Conservation (phyloP, 2,888 invertebrate species). For the Steinernema carpocapsae region DNA sequence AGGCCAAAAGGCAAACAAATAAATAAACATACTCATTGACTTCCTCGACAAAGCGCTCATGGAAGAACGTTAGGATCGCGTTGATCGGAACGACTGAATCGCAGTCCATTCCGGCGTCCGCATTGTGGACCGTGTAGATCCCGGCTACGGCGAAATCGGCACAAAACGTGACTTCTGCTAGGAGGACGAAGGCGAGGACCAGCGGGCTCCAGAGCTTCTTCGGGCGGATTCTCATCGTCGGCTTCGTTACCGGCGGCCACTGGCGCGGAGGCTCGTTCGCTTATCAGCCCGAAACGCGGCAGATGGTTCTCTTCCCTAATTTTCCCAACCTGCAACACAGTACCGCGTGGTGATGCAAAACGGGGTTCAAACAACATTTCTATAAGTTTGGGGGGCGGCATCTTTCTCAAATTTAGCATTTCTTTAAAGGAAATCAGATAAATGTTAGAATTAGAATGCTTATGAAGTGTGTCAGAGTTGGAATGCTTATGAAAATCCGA, state of each 20-base stretch:
- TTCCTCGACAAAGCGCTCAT: constrained; percentile 15
- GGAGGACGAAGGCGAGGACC: not conserved
- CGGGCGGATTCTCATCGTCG: constrained; percentile 14
- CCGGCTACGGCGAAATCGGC: constrained; percentile 15
- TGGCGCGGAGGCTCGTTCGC: not conserved
- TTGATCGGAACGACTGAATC: constrained; percentile 13
- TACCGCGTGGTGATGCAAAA: constrained; percentile 1
- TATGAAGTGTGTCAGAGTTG: too few relatives aligned
- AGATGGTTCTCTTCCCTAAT: not conserved
- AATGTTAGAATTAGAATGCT: too few relatives aligned
- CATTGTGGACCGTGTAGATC: constrained; percentile 25
- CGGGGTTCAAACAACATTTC: too few relatives aligned
- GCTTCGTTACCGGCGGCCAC: not conserved
- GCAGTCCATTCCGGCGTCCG: constrained; percentile 32
- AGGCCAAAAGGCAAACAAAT: too few relatives aligned
- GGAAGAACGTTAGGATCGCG: constrained; percentile 28
- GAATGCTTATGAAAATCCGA: too few relatives aligned
- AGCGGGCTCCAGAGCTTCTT: constrained; percentile 4
- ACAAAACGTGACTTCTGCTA: not conserved
- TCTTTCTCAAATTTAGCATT: too few relatives aligned
- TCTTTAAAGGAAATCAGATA: too few relatives aligned
- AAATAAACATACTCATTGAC: constrained; percentile 5
- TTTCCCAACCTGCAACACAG: constrained; percentile 24
- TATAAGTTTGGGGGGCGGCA: too few relatives aligned
- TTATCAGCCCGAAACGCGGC: constrained; percentile 29